Conservation (phyloP, 2,113 vertebrate genomes). For the Albula glossodonta region DNA sequence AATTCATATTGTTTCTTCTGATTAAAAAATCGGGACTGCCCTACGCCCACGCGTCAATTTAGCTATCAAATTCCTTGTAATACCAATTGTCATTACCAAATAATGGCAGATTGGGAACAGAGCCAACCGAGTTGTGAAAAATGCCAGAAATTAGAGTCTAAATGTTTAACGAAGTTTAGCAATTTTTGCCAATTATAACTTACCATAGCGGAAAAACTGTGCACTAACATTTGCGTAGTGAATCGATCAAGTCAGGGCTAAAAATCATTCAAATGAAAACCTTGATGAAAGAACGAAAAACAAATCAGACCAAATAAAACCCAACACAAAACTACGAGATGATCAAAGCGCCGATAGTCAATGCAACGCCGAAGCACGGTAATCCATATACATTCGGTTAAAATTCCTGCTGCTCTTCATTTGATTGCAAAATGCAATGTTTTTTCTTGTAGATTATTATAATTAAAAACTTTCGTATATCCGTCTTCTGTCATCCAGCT, state of each 20-base stretch:
- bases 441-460: conserved; percentile 60
- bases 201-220: conserved; percentile 99
- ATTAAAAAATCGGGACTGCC: not conserved
- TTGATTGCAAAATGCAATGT: conserved; percentile 73
- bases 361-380: conserved; percentile 74
- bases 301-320: conserved; percentile 58
- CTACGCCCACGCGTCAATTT: not conserved
- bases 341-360: conserved; percentile 75
- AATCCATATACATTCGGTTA: conserved; percentile 93
- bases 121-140: not conserved
- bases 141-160: conserved; percentile 10
- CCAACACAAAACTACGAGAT: conserved; percentile 70
- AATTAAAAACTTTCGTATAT: conserved; percentile 73
- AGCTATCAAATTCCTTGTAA: not conserved
- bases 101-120: conserved; percentile 13
- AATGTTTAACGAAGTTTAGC: not conserved
- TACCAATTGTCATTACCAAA: not conserved
- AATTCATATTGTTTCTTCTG: not conserved
- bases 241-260: conserved; percentile 61
- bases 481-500: conserved; percentile 72
- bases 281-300: conserved; percentile 55
- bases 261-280: conserved; percentile 47
- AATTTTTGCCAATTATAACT: conserved; percentile 65
- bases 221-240: conserved; percentile 94
- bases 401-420: conserved; percentile 82